These are phyloP conservation scores for Phenganax subtilis DNA, from an alignment of 92 coral and sea anemone species.

Conservation along the genomic window DNA sequence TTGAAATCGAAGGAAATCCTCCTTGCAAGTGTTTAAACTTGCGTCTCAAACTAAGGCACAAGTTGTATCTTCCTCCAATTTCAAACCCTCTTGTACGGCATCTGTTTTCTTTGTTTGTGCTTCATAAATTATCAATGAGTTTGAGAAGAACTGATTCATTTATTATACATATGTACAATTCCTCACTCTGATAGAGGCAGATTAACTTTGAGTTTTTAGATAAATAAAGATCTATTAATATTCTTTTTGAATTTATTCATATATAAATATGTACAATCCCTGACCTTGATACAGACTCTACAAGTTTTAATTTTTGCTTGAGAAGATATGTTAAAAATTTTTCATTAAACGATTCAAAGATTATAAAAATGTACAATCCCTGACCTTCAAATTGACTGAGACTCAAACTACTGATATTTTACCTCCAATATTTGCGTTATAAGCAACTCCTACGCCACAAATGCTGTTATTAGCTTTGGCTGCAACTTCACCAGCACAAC, in stretches of 20 bases:
- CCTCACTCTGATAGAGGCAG: too few species aligned
- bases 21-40: too few species aligned
- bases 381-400: too few species aligned
- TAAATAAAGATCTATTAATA: too few species aligned
- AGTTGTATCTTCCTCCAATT: not conserved
- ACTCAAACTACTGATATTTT: not conserved
- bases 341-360: not conserved
- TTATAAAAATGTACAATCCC: too few species aligned
- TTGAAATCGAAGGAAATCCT: too few species aligned
- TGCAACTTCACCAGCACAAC: slow-evolving; percentile 97
- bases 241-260: too few species aligned
- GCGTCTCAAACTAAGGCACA: too few species aligned
- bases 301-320: not conserved
- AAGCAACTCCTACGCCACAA: slow-evolving; percentile 98
- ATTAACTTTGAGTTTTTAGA: too few species aligned
- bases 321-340: not conserved
- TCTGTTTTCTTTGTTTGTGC: too few species aligned
- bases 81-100: not conserved
- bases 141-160: too few species aligned
- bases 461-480: slow-evolving; percentile 85
- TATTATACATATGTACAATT: too few species aligned
- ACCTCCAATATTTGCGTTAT: slow-evolving; percentile 97
- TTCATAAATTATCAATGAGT: not conserved
- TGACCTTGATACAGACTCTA: not conserved
- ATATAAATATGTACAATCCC: not conserved